Base-by-base conservation (phyloP, 2,888 invertebrate genomes). In the Lysandra coridon region DNA sequence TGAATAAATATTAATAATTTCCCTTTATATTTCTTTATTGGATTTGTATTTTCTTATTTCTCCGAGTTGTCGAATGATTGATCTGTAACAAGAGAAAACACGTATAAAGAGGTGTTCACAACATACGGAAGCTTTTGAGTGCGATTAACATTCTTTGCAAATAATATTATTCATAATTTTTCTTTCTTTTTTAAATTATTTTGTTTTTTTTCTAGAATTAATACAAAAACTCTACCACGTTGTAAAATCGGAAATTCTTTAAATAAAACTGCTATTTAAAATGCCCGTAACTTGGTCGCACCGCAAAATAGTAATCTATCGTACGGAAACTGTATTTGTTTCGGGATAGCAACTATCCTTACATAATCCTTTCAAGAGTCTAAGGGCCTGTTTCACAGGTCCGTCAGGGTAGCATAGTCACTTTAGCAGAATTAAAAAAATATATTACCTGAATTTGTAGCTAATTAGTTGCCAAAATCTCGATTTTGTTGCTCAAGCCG, bases 1-100 rank as follows among this genome's bases (percentile, higher is more conserved):
- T 81, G 79, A 79, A 79, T 53, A 79, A 79, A 81, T 81, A 77
- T 80, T 80, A 80, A 73, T 69, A 78, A 53, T 78, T 78, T 62
- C 44, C 40, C 64, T 79, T 40, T 57, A 33, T 76, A 76, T 76
- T 76, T 76, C 76, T 57, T 53, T 33, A 76, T 53, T 76, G 53
- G 33, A 33, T 14, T 76, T 14, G 53, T 53, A 53, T 76, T 76
- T 76, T 40, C 73, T 2, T 57, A 57, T 76, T 76, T 76, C 76
- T 76, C 1, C 76, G 33, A 14, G 6, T 76, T 33, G 33, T 33
- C 57, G 30, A 57, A 30, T 33, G 76, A 76, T 76, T 57, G 53
- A 57, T 76, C 76, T 76, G 76, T 76, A 76, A 76, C 76, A 76
- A 76, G 33, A 76, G 57, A 76, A 23, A 57, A 76, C 10, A 76